These are phyloP conservation scores for Aurelia sp. DNA, from an alignment of 30 jellyfish, hydroid and myxozoan genomes.

Conservation along the genomic window DNA sequence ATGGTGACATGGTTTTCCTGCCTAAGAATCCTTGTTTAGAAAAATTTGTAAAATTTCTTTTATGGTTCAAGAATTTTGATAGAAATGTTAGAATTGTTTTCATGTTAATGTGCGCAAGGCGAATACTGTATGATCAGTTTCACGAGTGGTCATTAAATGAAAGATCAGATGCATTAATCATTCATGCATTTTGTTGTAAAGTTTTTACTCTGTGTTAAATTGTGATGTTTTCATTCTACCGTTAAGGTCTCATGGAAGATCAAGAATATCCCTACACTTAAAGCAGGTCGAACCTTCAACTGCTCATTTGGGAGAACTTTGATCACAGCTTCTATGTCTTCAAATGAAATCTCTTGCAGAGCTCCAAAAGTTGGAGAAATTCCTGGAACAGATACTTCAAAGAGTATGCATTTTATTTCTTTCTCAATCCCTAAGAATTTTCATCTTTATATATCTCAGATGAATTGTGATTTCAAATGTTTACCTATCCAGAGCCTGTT, in stretches of 20 bases:
- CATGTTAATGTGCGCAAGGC: too few relatives aligned
- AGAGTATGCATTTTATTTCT: constrained; percentile 15
- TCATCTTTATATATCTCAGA: background rate
- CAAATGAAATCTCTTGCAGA: constrained; percentile 34
- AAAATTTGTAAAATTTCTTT: too few relatives aligned
- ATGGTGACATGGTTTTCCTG: too few relatives aligned
- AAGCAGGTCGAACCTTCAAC: constrained; percentile 48
- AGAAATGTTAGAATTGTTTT: too few relatives aligned
- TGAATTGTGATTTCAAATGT: background rate
- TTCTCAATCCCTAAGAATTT: background rate
- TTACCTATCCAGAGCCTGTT: background rate
- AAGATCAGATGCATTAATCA: too few relatives aligned
- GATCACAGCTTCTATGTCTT: constrained; percentile 26
- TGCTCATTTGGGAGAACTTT: constrained; percentile 53
- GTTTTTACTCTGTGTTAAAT: background rate
- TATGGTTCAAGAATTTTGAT: too few relatives aligned
- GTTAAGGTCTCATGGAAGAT: constrained; percentile 48
- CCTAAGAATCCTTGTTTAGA: too few relatives aligned
- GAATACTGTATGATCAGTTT: too few relatives aligned
- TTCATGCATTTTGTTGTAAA: too few relatives aligned
- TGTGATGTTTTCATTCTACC: background rate
- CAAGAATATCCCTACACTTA: constrained; percentile 36
- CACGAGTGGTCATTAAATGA: too few relatives aligned
- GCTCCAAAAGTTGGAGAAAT: constrained; percentile 58
- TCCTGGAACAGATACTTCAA: constrained; percentile 37